phyloP scores from a whole-genome alignment of 2,113 vertebrate species.

The Oreochromis tanganicae region DNA sequence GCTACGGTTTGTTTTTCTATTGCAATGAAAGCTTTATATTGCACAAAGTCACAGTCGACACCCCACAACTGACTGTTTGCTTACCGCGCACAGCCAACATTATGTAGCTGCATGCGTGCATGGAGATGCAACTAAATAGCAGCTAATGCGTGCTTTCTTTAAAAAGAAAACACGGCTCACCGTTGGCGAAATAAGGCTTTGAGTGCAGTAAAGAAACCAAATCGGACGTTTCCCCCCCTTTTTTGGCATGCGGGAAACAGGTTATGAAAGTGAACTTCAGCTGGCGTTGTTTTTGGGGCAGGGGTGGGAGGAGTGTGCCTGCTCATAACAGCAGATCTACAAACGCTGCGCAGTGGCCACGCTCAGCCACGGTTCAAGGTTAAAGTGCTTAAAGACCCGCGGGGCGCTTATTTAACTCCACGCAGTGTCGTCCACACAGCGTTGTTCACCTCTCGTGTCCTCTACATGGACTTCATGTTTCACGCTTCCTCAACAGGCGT shows the following conservation, averaged over 20 bases:
- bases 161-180: neutral
- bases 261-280: neutral
- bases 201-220: neutral
- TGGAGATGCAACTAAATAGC: neutral
- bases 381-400: neutral
- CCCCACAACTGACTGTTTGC: neutral
- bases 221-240: neutral
- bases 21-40: neutral
- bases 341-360: neutral
- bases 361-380: accelerated
- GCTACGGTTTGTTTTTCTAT: neutral
- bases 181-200: neutral
- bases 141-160: neutral
- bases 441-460: conserved; percentile 29
- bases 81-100: neutral
- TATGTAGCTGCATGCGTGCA: neutral
- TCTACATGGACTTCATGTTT: conserved; percentile 27
- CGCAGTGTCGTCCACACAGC: neutral
- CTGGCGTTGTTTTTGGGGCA: neutral
- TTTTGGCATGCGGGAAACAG: neutral
- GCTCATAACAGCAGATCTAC: conserved; percentile 21
- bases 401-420: neutral
- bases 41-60: neutral
- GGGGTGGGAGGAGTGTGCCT: conserved; percentile 6
- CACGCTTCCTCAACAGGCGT: neutral